Evolutionary conservation across 2,797 vertebrate species (phyloP), one percentile per base, ranked within the genome.

Genomic region (Malurus leucopterus): DNA sequence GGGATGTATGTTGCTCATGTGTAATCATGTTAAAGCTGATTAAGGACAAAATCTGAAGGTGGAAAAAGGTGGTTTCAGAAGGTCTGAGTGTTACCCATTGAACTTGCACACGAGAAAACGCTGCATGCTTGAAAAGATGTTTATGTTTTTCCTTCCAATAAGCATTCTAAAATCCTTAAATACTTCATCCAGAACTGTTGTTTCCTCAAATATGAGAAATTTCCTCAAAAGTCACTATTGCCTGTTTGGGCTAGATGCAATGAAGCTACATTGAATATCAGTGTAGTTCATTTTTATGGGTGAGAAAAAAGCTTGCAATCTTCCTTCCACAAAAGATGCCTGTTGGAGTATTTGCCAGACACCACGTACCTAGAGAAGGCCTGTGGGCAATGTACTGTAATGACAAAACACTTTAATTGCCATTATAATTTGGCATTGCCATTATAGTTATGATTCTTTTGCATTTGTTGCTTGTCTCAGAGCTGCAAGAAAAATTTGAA

Each of bases 271-370:
- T 6, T 32, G n/a, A 77, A 5, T 44, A 67, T 27, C 5, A 24
- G 14, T n/a, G 32, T 29, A 34, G 26, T 24, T 82, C 21, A 2
- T 61, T 85, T 43, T 40, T 24, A 27, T 2, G 2, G 8, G 16
- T 38, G 14, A 82, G 27, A 41, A 88, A 44, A 54, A 76, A 14
- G 1, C 24, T 49, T 30, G 4, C 20, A 29, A 24, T 49, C 19
- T 53, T 53, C 17, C 26, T 72, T 64, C 32, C 10, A 23, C 14
- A 58, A 34, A 63, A 61, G 1, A 4, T 50, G 6, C 7, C n/a
- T 1, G 3, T 4, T 8, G 40, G 65, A 32, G 2, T 0, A 1
- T 16, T 1, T 15, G 16, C 41, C 26, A 40, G 32, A 43, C 27
- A 13, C 4, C 3, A 15, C 8, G 10, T 43, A 40, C 5, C 8